Base-by-base conservation (phyloP, 2,888 invertebrate species). In the Caenorhabditis sp. region DNA sequence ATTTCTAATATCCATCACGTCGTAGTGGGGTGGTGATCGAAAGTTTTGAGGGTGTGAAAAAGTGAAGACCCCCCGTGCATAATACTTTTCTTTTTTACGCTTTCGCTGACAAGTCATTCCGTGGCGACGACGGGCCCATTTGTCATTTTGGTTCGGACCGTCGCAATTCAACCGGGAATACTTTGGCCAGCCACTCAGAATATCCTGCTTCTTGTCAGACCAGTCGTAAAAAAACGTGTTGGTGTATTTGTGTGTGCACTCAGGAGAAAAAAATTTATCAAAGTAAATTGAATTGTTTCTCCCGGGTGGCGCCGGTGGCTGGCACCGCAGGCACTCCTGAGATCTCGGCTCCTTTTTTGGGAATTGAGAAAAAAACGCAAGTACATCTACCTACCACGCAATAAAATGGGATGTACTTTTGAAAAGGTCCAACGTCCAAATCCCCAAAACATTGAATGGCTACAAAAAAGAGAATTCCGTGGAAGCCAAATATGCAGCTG, bases 121-220 rank as follows among this genome's bases (percentile, higher is more conserved):
- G 56, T 61, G n/a, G 47, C 47, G 47, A 54, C 58, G 51, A 51
- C 51, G 35, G 47, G 56, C 59, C 5, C 79, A 79, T 79, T 79
- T 72, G 63, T 79, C 79, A 79, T 70, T 49, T 28, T 12, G 70
- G 44, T 19, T 38, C 31, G 56, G 59, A 72, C 68, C 68, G 80
- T 80, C 72, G 49, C 75, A 70, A 76, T 66, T 76, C 82, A 76
- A 72, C 66, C 72, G 82, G 82, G 82, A 82, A 82, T 82, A 72
- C 63, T 70, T 54, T 41, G 64, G 16, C 12, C n/a, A 63, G 49
- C 56, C 54, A 64, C 47, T 44, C 70, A 56, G 12, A 16, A 56
- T 56, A 58, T 35, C 26, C 35, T 26, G 28, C 76, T 28, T 35
- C 47, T 54, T 58, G 47, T 51, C 69, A 63, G 44, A 41, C 14